Conservation (phyloP, 2,113 vertebrate species). For the Monarcha castaneiventris region DNA sequence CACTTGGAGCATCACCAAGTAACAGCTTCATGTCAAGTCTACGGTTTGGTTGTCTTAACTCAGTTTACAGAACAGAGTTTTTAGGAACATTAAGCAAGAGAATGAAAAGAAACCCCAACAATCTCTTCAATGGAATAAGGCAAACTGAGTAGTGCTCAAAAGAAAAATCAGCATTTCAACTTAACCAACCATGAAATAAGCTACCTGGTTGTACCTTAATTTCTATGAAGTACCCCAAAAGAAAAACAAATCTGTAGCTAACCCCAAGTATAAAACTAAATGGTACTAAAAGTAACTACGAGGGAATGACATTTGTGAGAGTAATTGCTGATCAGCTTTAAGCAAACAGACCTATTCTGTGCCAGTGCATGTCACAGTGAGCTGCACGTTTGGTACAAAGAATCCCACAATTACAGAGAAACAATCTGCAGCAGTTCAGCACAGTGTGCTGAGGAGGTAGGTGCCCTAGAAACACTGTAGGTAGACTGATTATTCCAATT, state of each 20-base stretch:
- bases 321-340: slow-evolving; percentile 46
- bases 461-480: slow-evolving; percentile 46
- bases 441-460: slow-evolving; percentile 36
- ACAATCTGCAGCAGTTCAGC: slow-evolving; percentile 44
- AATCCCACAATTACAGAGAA: slow-evolving; percentile 59
- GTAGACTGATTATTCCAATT: background rate
- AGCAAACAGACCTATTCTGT: slow-evolving; percentile 61
- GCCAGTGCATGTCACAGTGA: slow-evolving; percentile 69
- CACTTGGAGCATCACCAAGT: background rate
- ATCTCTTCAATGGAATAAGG: slow-evolving; percentile 42
- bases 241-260: background rate
- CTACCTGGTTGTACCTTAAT: slow-evolving; percentile 56
- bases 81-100: background rate
- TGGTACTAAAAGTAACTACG: background rate
- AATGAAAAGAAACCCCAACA: background rate
- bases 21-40: background rate
- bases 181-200: background rate
- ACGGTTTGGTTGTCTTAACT: background rate
- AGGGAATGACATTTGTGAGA: slow-evolving; percentile 52
- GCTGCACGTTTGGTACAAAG: slow-evolving; percentile 65
- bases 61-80: slow-evolving; percentile 4
- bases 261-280: background rate
- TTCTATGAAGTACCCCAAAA: slow-evolving; percentile 40
- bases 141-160: slow-evolving; percentile 44
- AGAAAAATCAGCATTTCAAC: background rate